Evolutionary conservation across 2,797 vertebrate genomes (phyloP), one percentile per base, ranked within the genome.

Genomic region (Alauda arvensis): DNA sequence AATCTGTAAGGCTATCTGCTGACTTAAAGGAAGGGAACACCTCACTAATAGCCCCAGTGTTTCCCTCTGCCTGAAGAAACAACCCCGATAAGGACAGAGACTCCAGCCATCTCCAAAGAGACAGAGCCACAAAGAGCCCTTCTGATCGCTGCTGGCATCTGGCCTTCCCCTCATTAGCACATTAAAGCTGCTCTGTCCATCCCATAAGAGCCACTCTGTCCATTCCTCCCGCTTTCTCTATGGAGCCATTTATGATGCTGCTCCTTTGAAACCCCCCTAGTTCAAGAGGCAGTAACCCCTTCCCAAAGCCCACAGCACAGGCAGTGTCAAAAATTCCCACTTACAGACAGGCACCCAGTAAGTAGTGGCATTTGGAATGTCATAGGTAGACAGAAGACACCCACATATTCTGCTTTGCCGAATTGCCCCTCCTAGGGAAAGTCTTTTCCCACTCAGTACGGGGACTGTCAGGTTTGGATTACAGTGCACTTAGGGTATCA

Each of bases 181-280:
- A 97, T 96, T 97, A 97, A 97, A 97, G 96, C 96, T 88, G 90
- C 94, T 96, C 96, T 94, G 96, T 96, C 94, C 94, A 95, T 95
- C 95, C 93, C 87, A 95, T 97, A 95, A 95, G 95, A 97, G 94
- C 95, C 34, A 83, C 96, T 97, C 96, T 97, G 96, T 97, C 96
- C 95, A 94, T 93, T 94, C 42, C 75, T 70, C 90, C 77, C 76
- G 68, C 78, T 48, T 92, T 80, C 92, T 97, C 96, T 96, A 80
- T 88, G 93, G 89, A 93, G 94, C 85, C 95, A 97, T 97, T 97
- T 93, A 96, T 83, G 89, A 77, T 18, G 68, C 71, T 21, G 65
- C 90, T 95, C 91, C 93, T 96, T 89, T 92, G 94, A 96, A 97
- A 94, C 68, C 77, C 86, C 92, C 94, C 72, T 60, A 76, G 96